Base-by-base conservation (phyloP, 2,888 invertebrate species). In the Heliconius aoede region DNA sequence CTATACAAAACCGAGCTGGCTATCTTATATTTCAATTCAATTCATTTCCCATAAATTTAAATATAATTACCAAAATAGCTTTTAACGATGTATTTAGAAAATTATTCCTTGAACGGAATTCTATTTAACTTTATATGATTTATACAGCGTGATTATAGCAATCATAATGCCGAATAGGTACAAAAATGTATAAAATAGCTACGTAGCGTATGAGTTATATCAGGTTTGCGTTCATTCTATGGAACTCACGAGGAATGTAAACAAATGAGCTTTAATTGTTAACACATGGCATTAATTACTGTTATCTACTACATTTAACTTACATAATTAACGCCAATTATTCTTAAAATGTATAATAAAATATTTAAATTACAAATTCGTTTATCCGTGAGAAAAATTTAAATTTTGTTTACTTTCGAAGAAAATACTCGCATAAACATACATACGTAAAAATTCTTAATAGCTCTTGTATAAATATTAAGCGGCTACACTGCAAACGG, bases 401-500 rank as follows among this genome's bases (percentile, higher is more conserved):
- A 51, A 51, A 46, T 28, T 51, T 4, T 68, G 68, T 68, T 68
- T 68, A 68, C 46, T 55, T 69, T 69, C 51, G 55, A 69, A 26
- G 51, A 69, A 69, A 51, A 55, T 55, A 55, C 87, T 86, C 85
- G 85, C 28, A 69, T 30, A 51, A 30, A 69, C 30, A 69, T 51
- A 69, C 51, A 73, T 69, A 72, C 26, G 72, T 72, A 64, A 71
- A 62, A 71, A 64, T 28, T 58, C n/a, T 32, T 69, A 64, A 55
- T 69, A 77, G 36, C 64, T 79, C 68, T 81, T 76, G 77, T 78
- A 77, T 82, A 82, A 82, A 83, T 83, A 83, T 76, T 80, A 84
- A 84, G 79, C 84, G 80, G 79, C 84, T 84, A 81, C 80, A 84
- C 81, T 74, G 81, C 81, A 83, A 83, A 81, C 84, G 81, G 79